Conservation (phyloP, 2,113 vertebrate species). For the Ellobius talpinus region DNA sequence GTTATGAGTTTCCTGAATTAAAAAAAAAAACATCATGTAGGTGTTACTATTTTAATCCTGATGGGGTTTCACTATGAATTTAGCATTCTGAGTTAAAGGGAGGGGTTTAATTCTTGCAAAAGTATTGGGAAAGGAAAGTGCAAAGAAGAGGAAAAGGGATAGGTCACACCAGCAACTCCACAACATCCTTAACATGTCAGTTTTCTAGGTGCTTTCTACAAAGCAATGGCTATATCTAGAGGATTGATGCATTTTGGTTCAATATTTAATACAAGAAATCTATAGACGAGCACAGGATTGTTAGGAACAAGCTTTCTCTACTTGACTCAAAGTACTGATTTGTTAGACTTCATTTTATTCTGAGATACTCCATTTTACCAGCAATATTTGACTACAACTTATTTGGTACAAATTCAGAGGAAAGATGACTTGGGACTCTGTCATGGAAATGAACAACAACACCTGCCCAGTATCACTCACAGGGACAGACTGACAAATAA, state of each 20-base stretch:
- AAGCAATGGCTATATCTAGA: background rate
- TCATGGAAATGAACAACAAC: background rate
- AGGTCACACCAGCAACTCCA: too few relatives aligned
- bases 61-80: background rate
- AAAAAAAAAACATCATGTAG: background rate
- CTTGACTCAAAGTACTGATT: background rate
- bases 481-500: background rate
- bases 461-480: background rate
- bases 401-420: background rate
- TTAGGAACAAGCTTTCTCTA: background rate
- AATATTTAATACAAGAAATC: conserved; percentile 12
- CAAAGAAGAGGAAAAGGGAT: background rate
- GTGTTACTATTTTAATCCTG: background rate
- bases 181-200: background rate
- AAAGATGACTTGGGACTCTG: background rate
- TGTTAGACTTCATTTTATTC: background rate
- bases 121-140: background rate
- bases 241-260: background rate
- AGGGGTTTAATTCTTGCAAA: background rate
- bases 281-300: background rate
- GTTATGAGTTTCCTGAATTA: too few relatives aligned
- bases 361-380: background rate
- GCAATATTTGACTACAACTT: background rate
- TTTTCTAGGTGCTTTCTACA: background rate
- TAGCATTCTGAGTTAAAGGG: background rate